Percentiles rank a stretch among this genome's conserved stretches.
Evolutionary conservation across 30 jellyfish, hydroid and myxozoan genomes (phyloP).

Genomic region (Rhopilema esculentum): DNA sequence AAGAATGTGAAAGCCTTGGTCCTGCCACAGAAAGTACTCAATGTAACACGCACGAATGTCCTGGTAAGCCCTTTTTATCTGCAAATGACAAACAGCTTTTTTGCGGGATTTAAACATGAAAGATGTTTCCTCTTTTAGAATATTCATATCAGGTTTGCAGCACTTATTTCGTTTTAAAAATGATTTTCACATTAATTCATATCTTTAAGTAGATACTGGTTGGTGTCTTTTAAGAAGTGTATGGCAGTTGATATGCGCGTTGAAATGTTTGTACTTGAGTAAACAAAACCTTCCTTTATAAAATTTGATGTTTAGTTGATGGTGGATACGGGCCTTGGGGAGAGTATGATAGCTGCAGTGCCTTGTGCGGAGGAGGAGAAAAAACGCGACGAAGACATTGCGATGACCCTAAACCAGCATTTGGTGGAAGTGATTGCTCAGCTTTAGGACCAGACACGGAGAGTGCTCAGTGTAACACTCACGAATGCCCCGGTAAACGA

Average conservation of each 20-base stretch:
- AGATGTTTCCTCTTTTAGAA: no score
- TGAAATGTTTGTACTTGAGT: no score
- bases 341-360: background rate
- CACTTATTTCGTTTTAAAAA: no score
- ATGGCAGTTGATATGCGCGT: no score
- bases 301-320: background rate
- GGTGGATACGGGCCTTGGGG: conserved; percentile 9
- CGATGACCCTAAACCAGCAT: background rate
- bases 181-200: no score
- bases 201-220: no score
- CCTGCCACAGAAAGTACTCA: background rate
- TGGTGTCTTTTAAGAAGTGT: no score
- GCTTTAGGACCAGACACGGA: background rate
- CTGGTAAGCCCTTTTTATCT: background rate
- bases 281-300: background rate
- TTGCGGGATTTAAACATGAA: no score
- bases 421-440: background rate
- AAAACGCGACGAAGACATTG: background rate
- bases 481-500: conserved; percentile 12
- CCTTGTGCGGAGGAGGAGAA: background rate
- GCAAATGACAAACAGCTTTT: no score
- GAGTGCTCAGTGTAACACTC: background rate
- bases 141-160: no score
- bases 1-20: background rate
- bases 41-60: conserved; percentile 5